A percentile compares a stretch with the other conserved stretches of the same genome.
Conservation (phyloP, 1,140 invertebrate species). For the Panagrolaimus sp. region DNA sequence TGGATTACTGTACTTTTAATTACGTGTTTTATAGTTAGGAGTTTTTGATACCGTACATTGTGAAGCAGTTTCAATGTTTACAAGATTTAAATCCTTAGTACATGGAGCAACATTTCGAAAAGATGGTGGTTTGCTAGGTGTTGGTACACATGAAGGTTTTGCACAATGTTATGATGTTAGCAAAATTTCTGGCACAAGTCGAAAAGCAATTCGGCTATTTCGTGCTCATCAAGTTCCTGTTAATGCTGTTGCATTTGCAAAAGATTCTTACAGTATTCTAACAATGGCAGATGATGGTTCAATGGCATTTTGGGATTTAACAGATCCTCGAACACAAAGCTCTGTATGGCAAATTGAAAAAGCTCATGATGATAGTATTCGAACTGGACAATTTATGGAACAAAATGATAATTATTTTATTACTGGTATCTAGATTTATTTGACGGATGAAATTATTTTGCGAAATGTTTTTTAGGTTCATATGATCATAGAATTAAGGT, state of each 20-base stretch:
- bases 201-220: slow-evolving; percentile 64
- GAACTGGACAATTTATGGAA: slow-evolving; percentile 23
- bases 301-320: slow-evolving; percentile 60
- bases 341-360: slow-evolving; percentile 42
- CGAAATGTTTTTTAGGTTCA: slow-evolving; percentile 65
- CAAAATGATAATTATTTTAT: slow-evolving; percentile 30
- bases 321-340: slow-evolving; percentile 15
- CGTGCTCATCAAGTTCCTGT: slow-evolving; percentile 64
- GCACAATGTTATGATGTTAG: slow-evolving; percentile 80
- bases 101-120: slow-evolving; percentile 39
- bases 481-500: slow-evolving; percentile 85
- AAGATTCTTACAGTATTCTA: slow-evolving; percentile 71
- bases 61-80: slow-evolving; percentile 39
- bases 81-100: slow-evolving; percentile 34
- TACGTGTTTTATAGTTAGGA: slow-evolving; percentile 22
- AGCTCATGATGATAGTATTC: slow-evolving; percentile 66
- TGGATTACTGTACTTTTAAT: background rate
- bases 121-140: slow-evolving; percentile 46
- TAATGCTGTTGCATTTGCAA: slow-evolving; percentile 76
- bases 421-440: slow-evolving; percentile 30
- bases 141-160: slow-evolving; percentile 78
- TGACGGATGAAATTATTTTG: slow-evolving; percentile 9
- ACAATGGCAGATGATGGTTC: slow-evolving; percentile 90
- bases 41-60: slow-evolving; percentile 38
- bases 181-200: background rate